phyloP scores from a whole-genome alignment of 2,113 vertebrate genomes.

The Dasyprocta punctata region DNA sequence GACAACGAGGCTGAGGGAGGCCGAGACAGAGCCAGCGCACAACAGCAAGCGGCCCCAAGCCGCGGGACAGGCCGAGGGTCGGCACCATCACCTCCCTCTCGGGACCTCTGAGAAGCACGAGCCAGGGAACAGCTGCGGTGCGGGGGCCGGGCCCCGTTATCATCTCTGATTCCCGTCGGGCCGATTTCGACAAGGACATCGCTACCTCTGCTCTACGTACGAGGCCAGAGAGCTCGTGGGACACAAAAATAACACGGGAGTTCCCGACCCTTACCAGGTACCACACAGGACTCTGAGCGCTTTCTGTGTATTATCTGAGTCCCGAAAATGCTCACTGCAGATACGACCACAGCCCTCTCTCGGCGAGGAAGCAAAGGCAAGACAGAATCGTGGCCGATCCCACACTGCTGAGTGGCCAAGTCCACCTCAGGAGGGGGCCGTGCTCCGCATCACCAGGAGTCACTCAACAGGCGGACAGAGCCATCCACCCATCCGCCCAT shows the following conservation, averaged over 20 bases:
- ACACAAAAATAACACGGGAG: neutral
- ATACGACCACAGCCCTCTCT: neutral
- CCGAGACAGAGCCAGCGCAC: neutral
- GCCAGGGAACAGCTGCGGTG: neutral
- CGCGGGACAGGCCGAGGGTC: neutral
- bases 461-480: neutral
- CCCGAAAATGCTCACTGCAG: constrained; percentile 15
- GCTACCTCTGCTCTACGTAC: neutral
- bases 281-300: neutral
- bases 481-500: neutral
- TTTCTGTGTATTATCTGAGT: neutral
- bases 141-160: neutral
- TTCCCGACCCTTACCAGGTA: neutral
- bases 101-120: neutral
- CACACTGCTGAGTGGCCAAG: neutral
- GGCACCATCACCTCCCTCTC: neutral
- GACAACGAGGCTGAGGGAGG: neutral
- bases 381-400: neutral
- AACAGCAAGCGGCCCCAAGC: neutral
- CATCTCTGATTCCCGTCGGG: neutral
- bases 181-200: neutral
- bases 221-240: neutral
- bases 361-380: neutral
- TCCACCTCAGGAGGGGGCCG: neutral
- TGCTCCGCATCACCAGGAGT: neutral